A percentile compares a stretch with the other conserved stretches of the same genome.
These are phyloP conservation scores for Acanthosepion esculentum DNA, from an alignment of 2,888 invertebrate genomes.

Conservation along the genomic window DNA sequence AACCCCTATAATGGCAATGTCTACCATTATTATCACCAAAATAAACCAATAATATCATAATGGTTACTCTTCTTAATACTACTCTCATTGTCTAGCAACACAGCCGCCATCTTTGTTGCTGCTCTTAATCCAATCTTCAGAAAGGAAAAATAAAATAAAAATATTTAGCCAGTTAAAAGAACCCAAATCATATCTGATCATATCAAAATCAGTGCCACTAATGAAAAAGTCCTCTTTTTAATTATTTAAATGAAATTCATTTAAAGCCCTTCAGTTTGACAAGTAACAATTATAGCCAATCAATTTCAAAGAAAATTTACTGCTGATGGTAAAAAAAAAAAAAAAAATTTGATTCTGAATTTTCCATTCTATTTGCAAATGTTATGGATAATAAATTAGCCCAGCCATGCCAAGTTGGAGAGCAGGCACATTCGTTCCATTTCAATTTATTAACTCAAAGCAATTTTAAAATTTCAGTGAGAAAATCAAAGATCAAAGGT, in stretches of 20 bases:
- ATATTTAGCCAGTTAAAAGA: background rate
- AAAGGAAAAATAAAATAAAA: background rate
- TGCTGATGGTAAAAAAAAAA: background rate
- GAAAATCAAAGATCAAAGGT: no score
- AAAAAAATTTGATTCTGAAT: background rate
- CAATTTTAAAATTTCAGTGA: no score
- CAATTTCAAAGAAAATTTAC: background rate
- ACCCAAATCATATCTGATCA: background rate
- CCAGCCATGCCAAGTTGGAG: no score
- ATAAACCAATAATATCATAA: no score
- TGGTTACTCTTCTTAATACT: no score
- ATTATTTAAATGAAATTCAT: conserved; percentile 1
- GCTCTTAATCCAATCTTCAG: no score
- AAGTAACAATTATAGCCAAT: conserved; percentile 21
- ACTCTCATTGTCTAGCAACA: no score
- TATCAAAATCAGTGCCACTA: background rate
- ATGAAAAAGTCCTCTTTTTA: background rate
- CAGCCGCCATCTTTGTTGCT: no score
- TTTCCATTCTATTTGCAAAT: background rate
- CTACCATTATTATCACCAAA: no score
- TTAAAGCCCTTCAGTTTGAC: background rate
- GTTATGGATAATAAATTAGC: background rate
- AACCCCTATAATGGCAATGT: no score
- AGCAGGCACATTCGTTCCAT: no score
- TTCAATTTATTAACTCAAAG: no score